Conservation (phyloP, 1,140 invertebrate genomes). For the Euura saliciscinereae region DNA sequence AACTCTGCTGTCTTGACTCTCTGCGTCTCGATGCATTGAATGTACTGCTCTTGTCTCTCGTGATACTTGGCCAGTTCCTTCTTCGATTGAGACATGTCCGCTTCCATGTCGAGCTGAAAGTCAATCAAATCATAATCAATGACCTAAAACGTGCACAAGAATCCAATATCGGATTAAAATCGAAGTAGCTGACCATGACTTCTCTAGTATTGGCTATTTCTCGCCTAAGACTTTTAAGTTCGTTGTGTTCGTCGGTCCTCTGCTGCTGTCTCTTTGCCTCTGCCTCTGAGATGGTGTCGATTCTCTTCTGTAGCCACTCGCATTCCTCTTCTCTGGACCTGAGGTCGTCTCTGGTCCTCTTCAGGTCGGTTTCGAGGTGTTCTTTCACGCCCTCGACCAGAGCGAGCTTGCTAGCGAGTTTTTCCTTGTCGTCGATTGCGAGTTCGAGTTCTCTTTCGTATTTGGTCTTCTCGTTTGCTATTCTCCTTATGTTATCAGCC, state of each 20-base stretch:
- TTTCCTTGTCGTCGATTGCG: slow-evolving; percentile 66
- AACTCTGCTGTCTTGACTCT: slow-evolving; percentile 37
- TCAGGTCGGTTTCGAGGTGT: slow-evolving; percentile 61
- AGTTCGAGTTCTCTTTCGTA: slow-evolving; percentile 64
- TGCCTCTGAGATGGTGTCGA: slow-evolving; percentile 45
- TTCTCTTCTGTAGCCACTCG: slow-evolving; percentile 58
- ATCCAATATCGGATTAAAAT: slow-evolving; percentile 1
- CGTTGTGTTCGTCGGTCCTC: slow-evolving; percentile 49
- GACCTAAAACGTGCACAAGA: background rate
- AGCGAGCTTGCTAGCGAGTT: slow-evolving; percentile 65
- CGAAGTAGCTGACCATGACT: slow-evolving; percentile 41
- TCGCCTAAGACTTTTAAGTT: slow-evolving; percentile 57
- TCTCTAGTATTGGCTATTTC: slow-evolving; percentile 50
- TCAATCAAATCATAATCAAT: slow-evolving; percentile 8
- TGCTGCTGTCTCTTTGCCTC: slow-evolving; percentile 48
- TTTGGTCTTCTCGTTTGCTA: slow-evolving; percentile 57
- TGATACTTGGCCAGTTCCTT: slow-evolving; percentile 35
- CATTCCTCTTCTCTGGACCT: slow-evolving; percentile 61
- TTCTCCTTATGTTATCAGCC: slow-evolving; percentile 54
- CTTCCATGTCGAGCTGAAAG: slow-evolving; percentile 54
- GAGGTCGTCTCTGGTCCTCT: slow-evolving; percentile 61
- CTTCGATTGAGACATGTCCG: slow-evolving; percentile 56
- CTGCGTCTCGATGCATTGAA: slow-evolving; percentile 26
- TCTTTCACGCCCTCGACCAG: slow-evolving; percentile 61
- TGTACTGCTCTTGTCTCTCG: slow-evolving; percentile 35